Evolutionary conservation across 1,140 invertebrate species (phyloP), one percentile per base, ranked within the genome.

Genomic region (Drosophila albomicans): DNA sequence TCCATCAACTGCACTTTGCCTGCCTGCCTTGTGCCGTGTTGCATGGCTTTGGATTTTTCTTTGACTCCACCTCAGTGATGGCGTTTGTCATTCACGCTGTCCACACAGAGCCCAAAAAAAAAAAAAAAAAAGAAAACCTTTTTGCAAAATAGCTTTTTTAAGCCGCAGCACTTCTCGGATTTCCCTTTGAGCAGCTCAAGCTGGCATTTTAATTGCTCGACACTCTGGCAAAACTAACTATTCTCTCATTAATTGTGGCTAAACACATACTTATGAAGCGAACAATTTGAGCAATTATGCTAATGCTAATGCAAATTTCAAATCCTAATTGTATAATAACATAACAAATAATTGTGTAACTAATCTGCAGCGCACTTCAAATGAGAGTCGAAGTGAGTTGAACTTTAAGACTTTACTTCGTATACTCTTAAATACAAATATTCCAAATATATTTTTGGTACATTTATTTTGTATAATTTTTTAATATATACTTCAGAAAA

Each of bases 121-220:
- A 16, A 16, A 16, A 20, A 20, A 20, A 20, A 3, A 0, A 20
- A 3, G 20, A 20, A 16, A 56, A 56, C 52, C 30, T 15, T 43
- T 30, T 65, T 65, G 25, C 15, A 20, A 56, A 65, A 56, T 65
- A 13, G 49, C 43, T 48, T 35, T 57, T 57, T 16, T 20, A 32
- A 11, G 30, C 28, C 43, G 20, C 5, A 13, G 63, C 41, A 46
- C 20, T 7, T 11, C n/a, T 1, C 5, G 51, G 28, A 46, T n/a
- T 7, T 11, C n/a, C 1, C 5, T 43, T 16, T 11, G 10, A 30
- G 20, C 8, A 45, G 25, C 8, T 56, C 51, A 43, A 32, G 15
- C 41, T 54, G 13, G 6, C 54, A 41, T 57, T 25, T 7, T 3
- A 52, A 32, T 51, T 30, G 11, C 10, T 25, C 11, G 11, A 15